phyloP scores from a whole-genome alignment of 2,113 vertebrate species.

The Microcebus griseorufus region DNA sequence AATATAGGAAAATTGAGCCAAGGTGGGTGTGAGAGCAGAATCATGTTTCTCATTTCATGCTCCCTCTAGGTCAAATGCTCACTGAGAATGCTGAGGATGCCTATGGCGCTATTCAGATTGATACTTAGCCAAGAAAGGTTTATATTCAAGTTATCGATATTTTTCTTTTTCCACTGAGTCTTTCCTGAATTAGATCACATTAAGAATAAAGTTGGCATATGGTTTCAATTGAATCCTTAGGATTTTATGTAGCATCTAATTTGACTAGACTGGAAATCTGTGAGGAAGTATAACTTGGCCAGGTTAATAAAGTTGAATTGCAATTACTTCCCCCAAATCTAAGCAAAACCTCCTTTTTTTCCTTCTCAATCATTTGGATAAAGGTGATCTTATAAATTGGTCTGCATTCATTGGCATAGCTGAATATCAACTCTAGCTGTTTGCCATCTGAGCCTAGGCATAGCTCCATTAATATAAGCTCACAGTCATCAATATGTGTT shows the following conservation, averaged over 20 bases:
- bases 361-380: neutral
- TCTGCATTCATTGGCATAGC: neutral
- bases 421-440: neutral
- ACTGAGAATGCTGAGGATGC: neutral
- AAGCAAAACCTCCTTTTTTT: neutral
- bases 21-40: neutral
- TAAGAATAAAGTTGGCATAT: neutral
- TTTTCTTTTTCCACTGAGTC: neutral
- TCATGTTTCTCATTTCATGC: neutral
- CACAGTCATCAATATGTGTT: slow-evolving; percentile 5
- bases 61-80: neutral
- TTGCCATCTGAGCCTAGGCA: slow-evolving; percentile 7
- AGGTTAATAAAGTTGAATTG: slow-evolving; percentile 26
- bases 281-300: neutral
- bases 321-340: neutral
- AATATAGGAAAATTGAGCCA: neutral
- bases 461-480: slow-evolving; percentile 24
- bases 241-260: slow-evolving; percentile 44
- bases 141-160: neutral
- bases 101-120: neutral
- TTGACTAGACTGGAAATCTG: neutral
- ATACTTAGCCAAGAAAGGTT: neutral
- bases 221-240: neutral
- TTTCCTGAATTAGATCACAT: neutral
- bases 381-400: neutral